phyloP scores from a whole-genome alignment of 2,888 invertebrate genomes.

The Teleogryllus oceanicus region DNA sequence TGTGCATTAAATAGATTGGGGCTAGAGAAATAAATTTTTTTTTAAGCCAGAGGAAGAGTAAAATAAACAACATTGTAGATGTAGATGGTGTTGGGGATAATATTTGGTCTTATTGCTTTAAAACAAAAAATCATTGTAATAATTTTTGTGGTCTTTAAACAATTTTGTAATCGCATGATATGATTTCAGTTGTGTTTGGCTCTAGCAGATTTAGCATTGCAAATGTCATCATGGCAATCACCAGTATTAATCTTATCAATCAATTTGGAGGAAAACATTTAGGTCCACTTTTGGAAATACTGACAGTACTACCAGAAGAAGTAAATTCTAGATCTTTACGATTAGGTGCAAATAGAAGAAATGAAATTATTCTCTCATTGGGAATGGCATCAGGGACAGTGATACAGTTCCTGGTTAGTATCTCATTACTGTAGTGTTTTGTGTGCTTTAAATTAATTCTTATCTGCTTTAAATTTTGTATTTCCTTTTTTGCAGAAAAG shows the following conservation, averaged over 20 bases:
- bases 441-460: not conserved
- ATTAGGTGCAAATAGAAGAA: constrained; percentile 86
- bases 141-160: not conserved
- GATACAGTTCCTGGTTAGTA: constrained; percentile 36
- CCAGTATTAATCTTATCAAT: constrained; percentile 78
- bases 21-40: too few species aligned
- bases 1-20: too few species aligned
- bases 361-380: constrained; percentile 72
- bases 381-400: constrained; percentile 31
- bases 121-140: not conserved
- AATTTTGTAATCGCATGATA: not conserved
- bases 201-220: constrained; percentile 86
- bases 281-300: constrained; percentile 84
- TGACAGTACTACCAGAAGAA: constrained; percentile 95
- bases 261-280: constrained; percentile 60
- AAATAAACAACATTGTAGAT: too few species aligned
- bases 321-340: constrained; percentile 73
- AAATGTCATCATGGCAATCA: constrained; percentile 90
- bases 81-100: not conserved
- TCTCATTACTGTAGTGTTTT: not conserved
- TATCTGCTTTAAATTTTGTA: not conserved
- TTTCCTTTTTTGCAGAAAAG: constrained; percentile 54
- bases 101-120: not conserved
- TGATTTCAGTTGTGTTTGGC: constrained; percentile 72
- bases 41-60: too few species aligned